Evolutionary conservation across 2,888 invertebrate species (phyloP).

Genomic region (Papilio gigon): DNA sequence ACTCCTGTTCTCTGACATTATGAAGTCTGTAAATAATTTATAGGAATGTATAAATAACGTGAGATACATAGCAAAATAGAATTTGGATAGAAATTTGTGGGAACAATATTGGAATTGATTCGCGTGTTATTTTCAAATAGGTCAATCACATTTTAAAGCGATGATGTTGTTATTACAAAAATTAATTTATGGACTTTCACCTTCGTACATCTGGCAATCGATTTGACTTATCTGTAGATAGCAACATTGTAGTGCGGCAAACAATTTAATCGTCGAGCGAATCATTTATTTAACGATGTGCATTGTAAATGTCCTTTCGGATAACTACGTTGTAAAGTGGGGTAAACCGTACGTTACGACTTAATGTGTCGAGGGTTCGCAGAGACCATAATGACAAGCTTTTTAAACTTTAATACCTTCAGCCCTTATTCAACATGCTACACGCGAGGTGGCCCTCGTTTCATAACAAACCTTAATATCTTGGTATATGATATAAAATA

Average conservation of each 20-base stretch:
- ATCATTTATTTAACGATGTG: not conserved
- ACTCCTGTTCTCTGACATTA: too few species aligned
- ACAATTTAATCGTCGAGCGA: not conserved
- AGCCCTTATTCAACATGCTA: not conserved
- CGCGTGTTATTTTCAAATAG: too few species aligned
- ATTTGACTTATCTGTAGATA: conserved; percentile 6
- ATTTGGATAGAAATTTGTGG: too few species aligned
- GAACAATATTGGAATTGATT: too few species aligned
- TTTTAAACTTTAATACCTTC: conserved; percentile 21
- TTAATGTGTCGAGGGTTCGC: not conserved
- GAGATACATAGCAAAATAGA: too few species aligned
- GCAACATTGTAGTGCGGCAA: not conserved
- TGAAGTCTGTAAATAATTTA: too few species aligned
- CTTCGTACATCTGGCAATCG: not conserved
- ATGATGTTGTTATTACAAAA: too few species aligned
- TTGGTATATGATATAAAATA: not conserved
- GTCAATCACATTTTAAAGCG: too few species aligned
- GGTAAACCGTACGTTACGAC: conserved; percentile 13
- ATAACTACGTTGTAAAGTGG: conserved; percentile 25
- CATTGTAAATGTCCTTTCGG: conserved; percentile 13
- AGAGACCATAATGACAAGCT: not conserved
- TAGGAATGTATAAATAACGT: too few species aligned
- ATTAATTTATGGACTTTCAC: not conserved
- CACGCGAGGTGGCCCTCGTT: not conserved
- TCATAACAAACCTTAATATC: not conserved